phyloP scores from a whole-genome alignment of 2,113 vertebrate species.

The Struthio camelus region DNA sequence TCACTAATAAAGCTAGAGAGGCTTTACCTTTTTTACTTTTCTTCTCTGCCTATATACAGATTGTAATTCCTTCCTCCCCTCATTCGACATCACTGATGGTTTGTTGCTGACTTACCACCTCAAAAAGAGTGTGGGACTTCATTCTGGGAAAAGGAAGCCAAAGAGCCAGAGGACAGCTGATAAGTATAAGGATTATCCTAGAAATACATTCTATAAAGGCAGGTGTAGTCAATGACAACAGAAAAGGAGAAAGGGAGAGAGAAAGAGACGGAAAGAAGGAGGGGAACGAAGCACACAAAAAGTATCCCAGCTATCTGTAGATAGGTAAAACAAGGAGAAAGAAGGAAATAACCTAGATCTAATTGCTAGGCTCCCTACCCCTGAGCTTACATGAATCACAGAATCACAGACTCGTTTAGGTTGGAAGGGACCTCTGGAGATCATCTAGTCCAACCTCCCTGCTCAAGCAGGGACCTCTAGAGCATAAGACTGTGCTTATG shows the following conservation, averaged over 20 bases:
- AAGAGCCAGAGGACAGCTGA: neutral
- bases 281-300: neutral
- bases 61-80: neutral
- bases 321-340: neutral
- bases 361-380: neutral
- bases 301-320: neutral
- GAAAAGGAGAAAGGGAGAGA: neutral
- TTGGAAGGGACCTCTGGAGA: no score
- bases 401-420: no score
- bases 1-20: neutral
- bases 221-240: neutral
- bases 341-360: neutral
- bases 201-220: neutral
- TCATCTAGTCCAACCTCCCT: no score
- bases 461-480: no score
- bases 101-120: neutral
- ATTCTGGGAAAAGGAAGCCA: neutral
- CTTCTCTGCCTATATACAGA: neutral
- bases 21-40: neutral
- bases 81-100: neutral
- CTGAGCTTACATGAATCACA: neutral
- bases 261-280: neutral
- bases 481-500: accelerated
- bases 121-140: neutral
- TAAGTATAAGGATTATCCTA: neutral